phyloP scores from a whole-genome alignment of 2,797 vertebrate genomes.

The Platyrinchus mystaceus region DNA sequence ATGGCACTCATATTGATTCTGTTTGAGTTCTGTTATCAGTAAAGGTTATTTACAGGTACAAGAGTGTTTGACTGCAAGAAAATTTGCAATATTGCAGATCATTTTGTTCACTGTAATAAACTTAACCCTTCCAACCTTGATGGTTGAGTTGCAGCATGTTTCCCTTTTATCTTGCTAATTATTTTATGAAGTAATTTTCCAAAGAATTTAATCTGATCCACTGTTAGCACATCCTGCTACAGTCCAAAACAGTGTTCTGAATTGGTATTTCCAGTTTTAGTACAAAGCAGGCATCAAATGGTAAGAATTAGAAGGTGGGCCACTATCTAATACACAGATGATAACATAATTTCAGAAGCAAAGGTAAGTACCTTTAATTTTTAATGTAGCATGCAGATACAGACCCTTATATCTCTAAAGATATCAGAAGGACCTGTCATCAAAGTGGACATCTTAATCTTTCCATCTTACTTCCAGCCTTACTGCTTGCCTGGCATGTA shows the following conservation, averaged over 20 bases:
- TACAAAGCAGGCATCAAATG: background rate
- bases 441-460: background rate
- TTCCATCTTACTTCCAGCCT: background rate
- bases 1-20: background rate
- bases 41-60: background rate
- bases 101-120: background rate
- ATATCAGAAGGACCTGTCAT: background rate
- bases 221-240: background rate
- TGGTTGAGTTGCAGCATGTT: background rate
- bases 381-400: background rate
- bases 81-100: background rate
- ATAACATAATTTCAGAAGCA: background rate
- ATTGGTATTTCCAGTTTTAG: background rate
- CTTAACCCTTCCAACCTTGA: background rate
- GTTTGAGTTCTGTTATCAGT: background rate
- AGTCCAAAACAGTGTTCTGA: background rate
- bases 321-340: background rate
- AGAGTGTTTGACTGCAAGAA: background rate
- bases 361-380: background rate
- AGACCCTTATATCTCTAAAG: background rate
- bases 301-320: background rate
- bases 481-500: background rate
- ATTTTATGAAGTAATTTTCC: constrained; percentile 3
- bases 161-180: background rate
- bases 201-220: background rate